A percentile compares a stretch with the other conserved stretches of the same genome.
Evolutionary conservation across 2,113 vertebrate genomes (phyloP).

Genomic region (Cairina moschata): DNA sequence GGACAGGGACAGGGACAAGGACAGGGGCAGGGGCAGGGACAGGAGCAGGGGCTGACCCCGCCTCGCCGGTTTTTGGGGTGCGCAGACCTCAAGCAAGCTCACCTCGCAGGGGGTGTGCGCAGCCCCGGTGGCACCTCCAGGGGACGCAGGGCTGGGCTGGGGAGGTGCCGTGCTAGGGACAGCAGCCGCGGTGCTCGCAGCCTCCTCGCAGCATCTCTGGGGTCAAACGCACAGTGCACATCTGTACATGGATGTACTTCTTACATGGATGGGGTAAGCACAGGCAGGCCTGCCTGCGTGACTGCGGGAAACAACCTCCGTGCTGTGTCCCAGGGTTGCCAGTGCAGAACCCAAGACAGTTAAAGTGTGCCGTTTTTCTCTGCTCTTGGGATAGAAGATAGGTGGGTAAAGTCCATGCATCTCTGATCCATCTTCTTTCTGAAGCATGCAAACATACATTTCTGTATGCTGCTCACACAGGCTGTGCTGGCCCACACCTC

Average conservation of each 20-base stretch:
- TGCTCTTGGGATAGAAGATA: neutral
- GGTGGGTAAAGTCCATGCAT: neutral
- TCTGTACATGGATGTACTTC: no score
- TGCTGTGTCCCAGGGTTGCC: neutral
- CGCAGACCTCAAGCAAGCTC: rapidly evolving
- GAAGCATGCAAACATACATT: neutral
- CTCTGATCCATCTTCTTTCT: constrained; percentile 8
- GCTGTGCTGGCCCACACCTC: neutral
- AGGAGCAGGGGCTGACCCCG: no score
- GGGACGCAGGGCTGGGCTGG: neutral
- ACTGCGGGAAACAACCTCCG: neutral
- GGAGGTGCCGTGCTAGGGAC: neutral
- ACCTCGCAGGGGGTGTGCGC: neutral
- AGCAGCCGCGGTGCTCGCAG: neutral
- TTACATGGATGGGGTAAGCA: neutral
- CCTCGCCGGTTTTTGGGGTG: neutral
- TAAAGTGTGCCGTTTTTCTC: neutral
- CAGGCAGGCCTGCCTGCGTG: neutral
- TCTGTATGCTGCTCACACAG: rapidly evolving
- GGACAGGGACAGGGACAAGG: no score
- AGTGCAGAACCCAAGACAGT: neutral
- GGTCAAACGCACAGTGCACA: rapidly evolving
- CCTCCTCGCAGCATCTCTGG: neutral
- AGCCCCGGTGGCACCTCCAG: neutral
- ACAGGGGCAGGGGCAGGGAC: no score